A percentile compares a stretch with the other conserved stretches of the same genome.
Conservation (phyloP, 1,140 invertebrate species). For the Drosophila nebulosa region DNA sequence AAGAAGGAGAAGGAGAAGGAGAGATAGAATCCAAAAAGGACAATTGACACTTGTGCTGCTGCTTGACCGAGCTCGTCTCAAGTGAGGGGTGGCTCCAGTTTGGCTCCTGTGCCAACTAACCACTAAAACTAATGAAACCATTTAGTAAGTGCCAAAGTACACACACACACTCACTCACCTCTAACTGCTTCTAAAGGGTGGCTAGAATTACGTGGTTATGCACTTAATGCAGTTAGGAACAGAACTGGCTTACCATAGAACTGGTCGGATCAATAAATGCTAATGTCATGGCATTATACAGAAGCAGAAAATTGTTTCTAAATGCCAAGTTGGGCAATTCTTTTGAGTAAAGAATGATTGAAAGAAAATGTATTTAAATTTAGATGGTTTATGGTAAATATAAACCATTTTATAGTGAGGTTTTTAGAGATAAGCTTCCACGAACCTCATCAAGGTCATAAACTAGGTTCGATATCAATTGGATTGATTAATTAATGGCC, state of each 20-base stretch:
- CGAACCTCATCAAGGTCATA: no score
- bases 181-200: constrained; percentile 41
- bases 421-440: no score
- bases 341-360: background rate
- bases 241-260: background rate
- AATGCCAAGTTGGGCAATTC: background rate
- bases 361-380: background rate
- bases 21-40: constrained; percentile 10
- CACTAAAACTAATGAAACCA: constrained; percentile 76
- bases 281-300: constrained; percentile 23
- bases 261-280: constrained; percentile 63
- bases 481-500: background rate
- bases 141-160: constrained; percentile 59
- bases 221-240: constrained; percentile 25
- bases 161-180: constrained; percentile 17
- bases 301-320: constrained; percentile 12
- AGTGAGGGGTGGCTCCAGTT: background rate
- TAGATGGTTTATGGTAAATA: no score
- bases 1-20: background rate
- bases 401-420: no score
- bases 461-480: no score
- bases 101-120: constrained; percentile 47
- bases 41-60: constrained; percentile 68
- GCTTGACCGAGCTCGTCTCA: constrained; percentile 36
- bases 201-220: constrained; percentile 47